Percentiles rank a stretch among this genome's conserved stretches.
Conservation (phyloP, 2,888 invertebrate genomes). For the Cephus rjabovi region DNA sequence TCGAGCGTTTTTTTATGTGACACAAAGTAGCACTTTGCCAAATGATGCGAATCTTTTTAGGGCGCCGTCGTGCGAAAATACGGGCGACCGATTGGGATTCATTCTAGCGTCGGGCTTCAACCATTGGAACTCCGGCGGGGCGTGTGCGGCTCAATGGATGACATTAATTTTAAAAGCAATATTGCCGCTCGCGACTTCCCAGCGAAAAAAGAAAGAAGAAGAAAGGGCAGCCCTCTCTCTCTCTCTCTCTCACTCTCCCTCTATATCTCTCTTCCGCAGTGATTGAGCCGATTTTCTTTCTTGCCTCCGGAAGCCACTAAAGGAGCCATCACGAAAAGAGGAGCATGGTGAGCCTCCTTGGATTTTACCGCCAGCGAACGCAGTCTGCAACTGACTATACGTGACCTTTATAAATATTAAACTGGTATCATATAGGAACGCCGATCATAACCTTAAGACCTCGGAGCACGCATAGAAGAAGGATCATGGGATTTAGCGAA, state of each 20-base stretch:
- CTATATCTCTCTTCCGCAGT: too few species aligned
- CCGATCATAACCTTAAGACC: conserved; percentile 46
- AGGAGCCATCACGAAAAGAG: too few species aligned
- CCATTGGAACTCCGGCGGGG: conserved; percentile 1
- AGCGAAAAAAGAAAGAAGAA: neutral
- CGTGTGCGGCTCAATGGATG: conserved; percentile 28
- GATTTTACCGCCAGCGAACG: too few species aligned
- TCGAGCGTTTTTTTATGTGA: conserved; percentile 57
- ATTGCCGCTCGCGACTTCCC: conserved; percentile 10
- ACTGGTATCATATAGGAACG: conserved; percentile 31
- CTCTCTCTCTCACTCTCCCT: too few species aligned
- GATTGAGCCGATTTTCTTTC: too few species aligned
- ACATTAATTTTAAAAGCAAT: conserved; percentile 39
- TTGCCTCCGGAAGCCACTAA: too few species aligned
- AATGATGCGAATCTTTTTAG: conserved; percentile 65
- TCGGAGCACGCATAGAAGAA: conserved; percentile 38
- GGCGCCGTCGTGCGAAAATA: conserved; percentile 31
- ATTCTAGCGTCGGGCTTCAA: conserved; percentile 10
- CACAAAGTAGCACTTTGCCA: conserved; percentile 67
- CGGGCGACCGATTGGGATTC: conserved; percentile 31
- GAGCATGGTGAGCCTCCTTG: too few species aligned
- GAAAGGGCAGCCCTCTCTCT: too few species aligned
- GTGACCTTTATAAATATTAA: conserved; percentile 45
- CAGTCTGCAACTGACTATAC: neutral
- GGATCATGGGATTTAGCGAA: conserved; percentile 44